A percentile compares a stretch with the other conserved stretches of the same genome.
Conservation (phyloP, 2,888 invertebrate species). For the Atherix ibis region DNA sequence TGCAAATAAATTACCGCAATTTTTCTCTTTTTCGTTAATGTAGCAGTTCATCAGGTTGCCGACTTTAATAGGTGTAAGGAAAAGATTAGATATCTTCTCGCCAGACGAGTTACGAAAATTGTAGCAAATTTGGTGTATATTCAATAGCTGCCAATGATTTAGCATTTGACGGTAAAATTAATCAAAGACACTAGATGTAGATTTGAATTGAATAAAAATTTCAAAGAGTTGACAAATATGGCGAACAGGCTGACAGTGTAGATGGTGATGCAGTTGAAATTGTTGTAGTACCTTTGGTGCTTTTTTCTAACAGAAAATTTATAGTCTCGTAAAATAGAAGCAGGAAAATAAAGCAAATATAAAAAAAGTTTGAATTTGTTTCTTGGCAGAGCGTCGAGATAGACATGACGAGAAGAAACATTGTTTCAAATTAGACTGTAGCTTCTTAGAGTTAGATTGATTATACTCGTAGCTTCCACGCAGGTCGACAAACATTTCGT, state of each 20-base stretch:
- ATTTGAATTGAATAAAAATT: not conserved
- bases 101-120: too few relatives aligned
- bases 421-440: too few relatives aligned
- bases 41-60: too few relatives aligned
- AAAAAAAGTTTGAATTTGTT: too few relatives aligned
- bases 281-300: not conserved
- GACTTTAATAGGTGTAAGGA: too few relatives aligned
- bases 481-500: slow-evolving; percentile 1
- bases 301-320: not conserved
- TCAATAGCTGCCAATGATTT: too few relatives aligned
- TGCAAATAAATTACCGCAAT: too few relatives aligned
- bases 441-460: slow-evolving; percentile 6
- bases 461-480: slow-evolving; percentile 4
- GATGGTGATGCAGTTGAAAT: not conserved
- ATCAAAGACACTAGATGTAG: not conserved
- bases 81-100: too few relatives aligned
- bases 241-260: not conserved
- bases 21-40: too few relatives aligned
- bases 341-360: not conserved
- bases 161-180: not conserved
- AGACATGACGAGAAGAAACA: too few relatives aligned
- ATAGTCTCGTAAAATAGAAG: not conserved
- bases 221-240: not conserved
- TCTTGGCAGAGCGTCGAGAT: too few relatives aligned
- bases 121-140: too few relatives aligned